Evolutionary conservation across 2,797 vertebrate genomes (phyloP).

Genomic region (Phrynocephalus guinanensis): DNA sequence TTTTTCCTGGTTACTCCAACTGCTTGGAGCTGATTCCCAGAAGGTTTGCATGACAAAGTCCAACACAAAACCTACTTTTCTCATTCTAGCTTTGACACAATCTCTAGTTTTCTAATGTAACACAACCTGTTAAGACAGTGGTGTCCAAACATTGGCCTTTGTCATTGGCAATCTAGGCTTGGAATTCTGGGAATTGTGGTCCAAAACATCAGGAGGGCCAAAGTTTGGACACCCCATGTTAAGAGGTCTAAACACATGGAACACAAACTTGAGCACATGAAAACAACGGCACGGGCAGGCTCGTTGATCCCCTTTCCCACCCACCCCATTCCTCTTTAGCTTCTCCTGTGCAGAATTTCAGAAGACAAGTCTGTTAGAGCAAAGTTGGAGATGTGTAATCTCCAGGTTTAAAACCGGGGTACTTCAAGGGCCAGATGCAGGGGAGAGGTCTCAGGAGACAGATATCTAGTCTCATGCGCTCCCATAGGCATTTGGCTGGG

Average conservation of each 20-base stretch:
- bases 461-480: too few relatives aligned
- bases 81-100: not conserved
- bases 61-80: too few relatives aligned
- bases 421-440: too few relatives aligned
- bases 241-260: not conserved
- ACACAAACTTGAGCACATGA: not conserved
- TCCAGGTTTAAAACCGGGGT: too few relatives aligned
- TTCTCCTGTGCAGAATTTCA: not conserved
- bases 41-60: not conserved
- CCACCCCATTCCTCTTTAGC: not conserved
- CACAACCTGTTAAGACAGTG: not conserved
- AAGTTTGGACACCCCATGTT: too few relatives aligned
- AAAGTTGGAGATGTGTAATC: not conserved
- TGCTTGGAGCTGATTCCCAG: not conserved
- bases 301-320: not conserved
- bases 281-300: too few relatives aligned
- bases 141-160: too few relatives aligned
- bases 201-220: too few relatives aligned
- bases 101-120: not conserved
- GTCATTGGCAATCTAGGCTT: too few relatives aligned
- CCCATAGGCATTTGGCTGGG: too few relatives aligned
- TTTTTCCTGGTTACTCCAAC: not conserved
- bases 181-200: too few relatives aligned
- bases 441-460: too few relatives aligned
- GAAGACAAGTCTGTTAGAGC: not conserved